Evolutionary conservation across 2,113 vertebrate species (phyloP).

Genomic region (Osmerus mordax): DNA sequence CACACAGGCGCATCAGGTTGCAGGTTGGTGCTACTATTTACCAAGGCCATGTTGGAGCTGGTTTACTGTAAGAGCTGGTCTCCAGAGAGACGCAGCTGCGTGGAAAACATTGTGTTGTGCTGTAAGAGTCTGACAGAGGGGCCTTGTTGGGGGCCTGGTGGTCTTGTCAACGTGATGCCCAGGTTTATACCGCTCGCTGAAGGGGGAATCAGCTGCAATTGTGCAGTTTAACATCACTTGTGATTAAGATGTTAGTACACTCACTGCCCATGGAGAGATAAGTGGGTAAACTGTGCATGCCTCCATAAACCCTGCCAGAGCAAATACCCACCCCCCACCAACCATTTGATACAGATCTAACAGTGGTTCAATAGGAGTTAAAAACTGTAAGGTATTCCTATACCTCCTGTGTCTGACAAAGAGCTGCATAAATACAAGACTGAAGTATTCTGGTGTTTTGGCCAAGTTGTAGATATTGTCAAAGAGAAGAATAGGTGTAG

Average conservation of each 20-base stretch:
- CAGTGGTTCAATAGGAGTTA: constrained; percentile 5
- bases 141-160: too few relatives aligned
- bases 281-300: background rate
- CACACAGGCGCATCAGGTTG: constrained; percentile 9
- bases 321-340: background rate
- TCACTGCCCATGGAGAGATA: too few relatives aligned
- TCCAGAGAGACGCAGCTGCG: background rate
- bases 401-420: constrained; percentile 34
- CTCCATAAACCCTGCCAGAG: too few relatives aligned
- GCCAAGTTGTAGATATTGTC: background rate
- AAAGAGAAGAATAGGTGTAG: constrained; percentile 17
- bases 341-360: background rate
- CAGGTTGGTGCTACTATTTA: background rate
- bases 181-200: too few relatives aligned
- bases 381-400: constrained; percentile 26
- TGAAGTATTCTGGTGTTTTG: background rate
- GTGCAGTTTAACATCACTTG: too few relatives aligned
- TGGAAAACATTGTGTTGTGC: too few relatives aligned
- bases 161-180: too few relatives aligned
- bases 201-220: too few relatives aligned
- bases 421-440: background rate
- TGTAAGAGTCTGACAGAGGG: too few relatives aligned
- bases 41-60: background rate
- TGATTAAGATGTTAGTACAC: too few relatives aligned
- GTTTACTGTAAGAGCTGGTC: background rate